These are phyloP conservation scores for Wasmannia auropunctata DNA, from an alignment of 1,140 invertebrate genomes.

Conservation along the genomic window DNA sequence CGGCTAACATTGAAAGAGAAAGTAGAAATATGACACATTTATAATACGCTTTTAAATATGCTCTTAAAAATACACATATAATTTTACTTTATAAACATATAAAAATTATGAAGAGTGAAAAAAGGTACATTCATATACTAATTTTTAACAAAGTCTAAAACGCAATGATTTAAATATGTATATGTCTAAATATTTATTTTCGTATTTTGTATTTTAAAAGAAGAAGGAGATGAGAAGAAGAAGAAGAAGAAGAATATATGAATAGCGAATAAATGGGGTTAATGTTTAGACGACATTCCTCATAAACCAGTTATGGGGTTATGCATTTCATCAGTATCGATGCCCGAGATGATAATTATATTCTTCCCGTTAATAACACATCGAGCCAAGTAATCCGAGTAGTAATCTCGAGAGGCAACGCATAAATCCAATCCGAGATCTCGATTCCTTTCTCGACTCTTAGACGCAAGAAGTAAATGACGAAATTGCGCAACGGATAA, in stretches of 20 bases:
- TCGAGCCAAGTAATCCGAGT: neutral
- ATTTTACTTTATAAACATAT: neutral
- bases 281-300: slow-evolving; percentile 20
- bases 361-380: slow-evolving; percentile 6
- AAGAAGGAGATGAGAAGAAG: neutral
- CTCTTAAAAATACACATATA: neutral
- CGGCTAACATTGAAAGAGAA: slow-evolving; percentile 5
- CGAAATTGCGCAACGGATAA: slow-evolving; percentile 56
- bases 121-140: neutral
- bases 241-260: neutral
- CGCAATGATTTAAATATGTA: neutral
- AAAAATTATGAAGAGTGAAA: neutral
- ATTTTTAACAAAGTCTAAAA: neutral
- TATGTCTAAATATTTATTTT: neutral
- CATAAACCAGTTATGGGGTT: neutral
- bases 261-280: slow-evolving; percentile 16
- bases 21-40: neutral
- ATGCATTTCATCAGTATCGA: slow-evolving; percentile 15
- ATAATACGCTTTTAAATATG: neutral
- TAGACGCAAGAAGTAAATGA: slow-evolving; percentile 3
- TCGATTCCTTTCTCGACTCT: neutral
- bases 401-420: neutral
- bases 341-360: slow-evolving; percentile 21
- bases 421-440: slow-evolving; percentile 16
- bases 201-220: too few relatives aligned